Base-by-base conservation (phyloP, 2,888 invertebrate species). In the Apamea anceps region DNA sequence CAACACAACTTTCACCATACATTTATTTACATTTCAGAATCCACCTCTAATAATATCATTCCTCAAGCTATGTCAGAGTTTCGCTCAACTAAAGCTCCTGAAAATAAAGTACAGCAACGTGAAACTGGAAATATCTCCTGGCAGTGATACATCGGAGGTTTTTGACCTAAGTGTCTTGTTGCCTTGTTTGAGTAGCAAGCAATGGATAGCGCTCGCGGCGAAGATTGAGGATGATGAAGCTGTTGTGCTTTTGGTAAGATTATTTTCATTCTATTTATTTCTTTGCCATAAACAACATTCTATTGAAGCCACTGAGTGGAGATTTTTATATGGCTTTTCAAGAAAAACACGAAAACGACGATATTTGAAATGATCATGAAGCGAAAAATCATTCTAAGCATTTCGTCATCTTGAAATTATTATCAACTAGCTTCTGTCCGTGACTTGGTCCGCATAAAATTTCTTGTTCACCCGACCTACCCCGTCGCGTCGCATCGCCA, bases 91-190 rank as follows among this genome's bases (percentile, higher is more conserved):
- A 3, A 97, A 96, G 85, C 88, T 97, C 0, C 89, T 97, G 0
- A 96, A 96, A 65, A 85, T 95, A 25, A 95, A 96, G 83, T 96
- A 96, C 90, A 94, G 96, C 85, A 94, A 95, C 87, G 90, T 91
- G 2, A 95, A 95, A 86, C 25, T 95, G 8, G 89, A 91, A 1
- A 70, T 92, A n/a, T n/a, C 82, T 48, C 75, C 82, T 5, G 70
- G 80, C 12, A 68, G 42, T 37, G 75, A 84, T 81, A 86, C 89
- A 80, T 85, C 85, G 32, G 92, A 93, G 10, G 90, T 94, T 67
- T 93, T 90, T 13, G 95, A 96, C 82, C 79, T 96, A 18, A 94
- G 91, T 51, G 5, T 90, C 0, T 73, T 97, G n/a, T 86, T 97
- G 72, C 94, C 96, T 0, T 96, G 94, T 85, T 89, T 97, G 81